Evolutionary conservation across 2,113 vertebrate species (phyloP), one percentile per base, ranked within the genome.

Genomic region (Nymphicus hollandicus): DNA sequence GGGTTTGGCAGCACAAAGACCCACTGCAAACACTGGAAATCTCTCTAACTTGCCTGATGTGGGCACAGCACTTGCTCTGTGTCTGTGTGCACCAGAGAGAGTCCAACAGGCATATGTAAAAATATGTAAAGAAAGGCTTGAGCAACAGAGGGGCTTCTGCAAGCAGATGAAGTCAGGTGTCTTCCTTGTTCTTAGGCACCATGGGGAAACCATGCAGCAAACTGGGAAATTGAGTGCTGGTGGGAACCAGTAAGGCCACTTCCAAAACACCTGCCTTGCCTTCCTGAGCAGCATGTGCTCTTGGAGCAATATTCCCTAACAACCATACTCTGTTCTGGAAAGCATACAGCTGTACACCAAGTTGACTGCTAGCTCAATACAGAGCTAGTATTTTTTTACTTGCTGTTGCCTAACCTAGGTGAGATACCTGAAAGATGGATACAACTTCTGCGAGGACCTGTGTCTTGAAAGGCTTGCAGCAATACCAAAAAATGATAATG

Each of bases 1-100:
- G 22, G 31, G 43, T 44, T 64, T 79, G 90, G 81, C 70, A 89
- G 17, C 4, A 2, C 43, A 2, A 0, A 58, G 74, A 50, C 52
- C 76, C 91, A 74, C 43, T 73, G 64, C 53, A 93, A 91, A 94
- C 90, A 66, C 60, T 47, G 81, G 29, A 63, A 87, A 81, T 25
- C 60, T 66, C 79, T 69, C 63, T 1, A 2, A 14, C 55, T 31
- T 47, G 52, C 52, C 39, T 15, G 41, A 13, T 37, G 46, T 5
- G 6, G 39, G 52, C 46, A 39, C 1, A 22, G 12, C 0, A 2
- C 64, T 69, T 43, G 23, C 3, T 31, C 35, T n/a, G 53, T 3
- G 0, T 8, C 22, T 35, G 8, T 3, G 35, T 2, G 44, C 18
- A 13, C 23, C 78, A 10, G 29, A 68, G 17, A 70, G 25, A 29